These are phyloP conservation scores for Drosophila ficusphila DNA, from an alignment of 1,140 invertebrate species.

Conservation along the genomic window DNA sequence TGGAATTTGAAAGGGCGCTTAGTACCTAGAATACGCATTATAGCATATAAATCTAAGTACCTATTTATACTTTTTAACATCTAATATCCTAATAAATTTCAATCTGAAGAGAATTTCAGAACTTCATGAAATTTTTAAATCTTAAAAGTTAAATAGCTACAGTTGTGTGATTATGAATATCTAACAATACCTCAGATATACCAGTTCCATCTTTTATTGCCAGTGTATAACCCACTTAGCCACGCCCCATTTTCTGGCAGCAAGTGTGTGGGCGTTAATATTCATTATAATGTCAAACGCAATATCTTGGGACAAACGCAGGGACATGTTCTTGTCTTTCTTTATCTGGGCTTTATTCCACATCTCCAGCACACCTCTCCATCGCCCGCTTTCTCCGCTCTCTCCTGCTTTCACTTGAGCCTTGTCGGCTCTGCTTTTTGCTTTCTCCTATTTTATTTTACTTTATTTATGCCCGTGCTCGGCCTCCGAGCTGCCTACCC, in stretches of 20 bases:
- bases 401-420: constrained; percentile 2
- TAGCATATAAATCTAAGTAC: too few species aligned
- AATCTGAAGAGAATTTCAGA: too few species aligned
- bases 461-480: constrained; percentile 29
- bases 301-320: constrained; percentile 30
- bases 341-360: not conserved
- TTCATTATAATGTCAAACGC: constrained; percentile 68
- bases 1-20: too few species aligned
- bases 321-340: constrained; percentile 16
- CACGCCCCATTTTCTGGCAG: constrained; percentile 6
- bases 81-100: too few species aligned
- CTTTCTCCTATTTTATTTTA: constrained; percentile 51
- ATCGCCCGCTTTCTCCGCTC: not conserved
- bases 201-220: not conserved
- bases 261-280: constrained; percentile 50
- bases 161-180: too few species aligned
- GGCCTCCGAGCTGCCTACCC: constrained; percentile 38
- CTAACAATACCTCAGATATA: not conserved
- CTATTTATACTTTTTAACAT: too few species aligned
- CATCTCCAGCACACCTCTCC: not conserved
- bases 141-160: too few species aligned
- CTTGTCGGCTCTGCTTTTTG: constrained; percentile 24
- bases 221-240: not conserved
- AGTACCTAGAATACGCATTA: too few species aligned
- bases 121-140: too few species aligned